These are phyloP conservation scores for Mixornis gularis DNA, from an alignment of 2,113 vertebrate genomes.

Conservation along the genomic window DNA sequence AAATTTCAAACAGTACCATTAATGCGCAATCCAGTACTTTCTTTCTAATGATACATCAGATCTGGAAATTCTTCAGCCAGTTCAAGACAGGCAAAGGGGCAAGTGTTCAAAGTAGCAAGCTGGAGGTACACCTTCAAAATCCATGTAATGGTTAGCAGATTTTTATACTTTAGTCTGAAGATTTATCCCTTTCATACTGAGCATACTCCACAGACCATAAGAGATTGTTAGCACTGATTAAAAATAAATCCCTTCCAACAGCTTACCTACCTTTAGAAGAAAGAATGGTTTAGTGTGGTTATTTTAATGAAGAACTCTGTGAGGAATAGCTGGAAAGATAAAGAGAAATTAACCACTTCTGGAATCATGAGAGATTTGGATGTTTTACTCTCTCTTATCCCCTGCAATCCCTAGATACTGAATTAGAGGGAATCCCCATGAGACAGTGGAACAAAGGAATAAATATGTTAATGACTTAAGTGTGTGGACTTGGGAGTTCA, in stretches of 20 bases:
- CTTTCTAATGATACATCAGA: constrained; percentile 44
- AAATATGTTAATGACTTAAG: neutral
- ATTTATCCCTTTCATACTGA: constrained; percentile 24
- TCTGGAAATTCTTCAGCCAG: constrained; percentile 38
- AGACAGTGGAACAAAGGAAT: neutral
- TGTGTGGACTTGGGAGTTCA: neutral
- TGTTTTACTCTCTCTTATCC: neutral
- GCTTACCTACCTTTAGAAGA: neutral
- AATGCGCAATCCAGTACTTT: constrained; percentile 35
- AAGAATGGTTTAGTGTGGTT: neutral
- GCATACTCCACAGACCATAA: neutral
- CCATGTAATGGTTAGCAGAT: constrained; percentile 42
- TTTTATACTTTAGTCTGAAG: constrained; percentile 34
- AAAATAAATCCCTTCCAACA: constrained; percentile 29
- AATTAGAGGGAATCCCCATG: neutral
- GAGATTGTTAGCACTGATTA: constrained; percentile 30
- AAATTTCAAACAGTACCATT: constrained; percentile 64
- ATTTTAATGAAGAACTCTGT: neutral
- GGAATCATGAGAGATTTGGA: neutral
- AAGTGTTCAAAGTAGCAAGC: constrained; percentile 29
- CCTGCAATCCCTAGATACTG: neutral
- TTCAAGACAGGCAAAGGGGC: constrained; percentile 36
- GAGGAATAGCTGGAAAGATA: neutral
- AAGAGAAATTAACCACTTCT: neutral
- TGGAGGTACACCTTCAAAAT: constrained; percentile 19